These are phyloP conservation scores for Crocodylus rhombifer DNA, from an alignment of 2,797 vertebrate species.

Conservation along the genomic window DNA sequence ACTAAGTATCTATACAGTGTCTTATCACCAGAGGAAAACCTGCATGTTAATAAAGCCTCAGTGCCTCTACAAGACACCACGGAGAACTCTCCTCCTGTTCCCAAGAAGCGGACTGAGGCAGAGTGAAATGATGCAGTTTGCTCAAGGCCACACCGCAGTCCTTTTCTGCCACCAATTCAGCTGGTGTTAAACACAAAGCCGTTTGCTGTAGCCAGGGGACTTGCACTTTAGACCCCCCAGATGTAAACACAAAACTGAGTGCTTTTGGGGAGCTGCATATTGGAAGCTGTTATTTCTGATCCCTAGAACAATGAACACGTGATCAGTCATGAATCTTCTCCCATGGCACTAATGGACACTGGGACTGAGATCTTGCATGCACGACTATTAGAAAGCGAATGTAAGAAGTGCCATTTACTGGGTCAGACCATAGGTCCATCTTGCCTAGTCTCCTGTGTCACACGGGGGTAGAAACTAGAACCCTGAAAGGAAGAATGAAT, in stretches of 20 bases:
- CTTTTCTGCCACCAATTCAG: background rate
- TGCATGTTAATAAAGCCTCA: background rate
- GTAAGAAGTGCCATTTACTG: too few relatives aligned
- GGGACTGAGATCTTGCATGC: background rate
- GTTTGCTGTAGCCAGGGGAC: background rate
- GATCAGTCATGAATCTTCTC: background rate
- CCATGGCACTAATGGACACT: background rate
- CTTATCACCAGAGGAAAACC: background rate
- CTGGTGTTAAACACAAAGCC: background rate
- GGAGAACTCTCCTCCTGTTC: background rate
- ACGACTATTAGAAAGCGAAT: fast-evolving
- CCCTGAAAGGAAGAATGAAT: too few relatives aligned
- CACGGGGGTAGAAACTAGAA: too few relatives aligned
- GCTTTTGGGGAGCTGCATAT: background rate
- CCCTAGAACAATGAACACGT: too few relatives aligned
- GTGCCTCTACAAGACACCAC: background rate
- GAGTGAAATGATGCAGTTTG: background rate
- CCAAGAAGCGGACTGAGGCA: background rate
- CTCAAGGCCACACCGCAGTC: background rate
- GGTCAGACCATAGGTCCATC: too few relatives aligned
- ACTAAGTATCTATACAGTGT: fast-evolving
- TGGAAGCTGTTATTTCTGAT: background rate
- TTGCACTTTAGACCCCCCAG: background rate
- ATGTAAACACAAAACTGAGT: fast-evolving
- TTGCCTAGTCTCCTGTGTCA: too few relatives aligned